These are phyloP conservation scores for Climacteris rufus DNA, from an alignment of 2,113 vertebrate species.

Conservation along the genomic window DNA sequence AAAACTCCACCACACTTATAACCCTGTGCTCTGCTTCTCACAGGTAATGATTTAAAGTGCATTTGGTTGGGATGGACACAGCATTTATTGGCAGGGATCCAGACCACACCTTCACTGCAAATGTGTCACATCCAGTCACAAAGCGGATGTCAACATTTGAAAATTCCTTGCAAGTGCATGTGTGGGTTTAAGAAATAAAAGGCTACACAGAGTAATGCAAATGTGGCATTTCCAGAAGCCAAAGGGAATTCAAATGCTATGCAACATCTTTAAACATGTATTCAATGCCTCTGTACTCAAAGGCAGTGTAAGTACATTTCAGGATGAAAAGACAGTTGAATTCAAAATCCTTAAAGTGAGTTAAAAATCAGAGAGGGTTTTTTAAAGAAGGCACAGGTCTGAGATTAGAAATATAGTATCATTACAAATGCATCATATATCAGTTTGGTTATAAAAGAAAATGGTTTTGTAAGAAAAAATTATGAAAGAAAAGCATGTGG, in stretches of 20 bases:
- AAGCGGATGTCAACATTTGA: background rate
- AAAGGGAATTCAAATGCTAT: background rate
- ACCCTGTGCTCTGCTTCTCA: background rate
- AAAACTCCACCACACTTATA: background rate
- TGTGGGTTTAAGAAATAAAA: background rate
- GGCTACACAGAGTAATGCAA: background rate
- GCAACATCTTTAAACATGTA: accelerated
- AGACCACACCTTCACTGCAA: background rate
- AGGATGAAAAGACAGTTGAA: background rate
- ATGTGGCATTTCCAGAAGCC: background rate
- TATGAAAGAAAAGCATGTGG: background rate
- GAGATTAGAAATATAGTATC: background rate
- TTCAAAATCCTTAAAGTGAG: background rate
- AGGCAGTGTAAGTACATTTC: background rate
- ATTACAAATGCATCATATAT: background rate
- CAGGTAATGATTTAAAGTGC: background rate
- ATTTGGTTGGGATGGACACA: background rate
- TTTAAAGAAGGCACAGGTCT: background rate
- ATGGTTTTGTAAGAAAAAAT: background rate
- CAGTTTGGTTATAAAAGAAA: background rate
- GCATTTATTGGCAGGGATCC: background rate
- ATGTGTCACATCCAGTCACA: background rate
- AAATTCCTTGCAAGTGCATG: background rate
- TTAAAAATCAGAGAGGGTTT: background rate
- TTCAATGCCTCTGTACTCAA: background rate